Evolutionary conservation across 2,797 vertebrate species (phyloP).

Genomic region (Hippocampus kuda): DNA sequence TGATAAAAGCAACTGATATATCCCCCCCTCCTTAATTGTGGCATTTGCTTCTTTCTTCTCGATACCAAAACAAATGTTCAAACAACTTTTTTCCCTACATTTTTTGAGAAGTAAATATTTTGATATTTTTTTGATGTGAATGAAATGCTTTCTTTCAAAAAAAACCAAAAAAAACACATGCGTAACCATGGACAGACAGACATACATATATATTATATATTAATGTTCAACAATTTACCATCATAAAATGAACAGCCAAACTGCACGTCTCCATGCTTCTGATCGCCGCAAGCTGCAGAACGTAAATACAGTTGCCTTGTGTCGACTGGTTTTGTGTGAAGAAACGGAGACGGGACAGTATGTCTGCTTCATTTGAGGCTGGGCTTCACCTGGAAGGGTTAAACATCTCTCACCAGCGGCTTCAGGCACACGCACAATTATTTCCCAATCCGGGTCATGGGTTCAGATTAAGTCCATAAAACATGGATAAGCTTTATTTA

Average conservation of each 20-base stretch:
- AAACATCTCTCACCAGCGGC: slow-evolving; percentile 22
- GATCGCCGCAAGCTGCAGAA: neutral
- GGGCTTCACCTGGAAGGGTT: slow-evolving; percentile 35
- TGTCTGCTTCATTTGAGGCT: slow-evolving; percentile 30
- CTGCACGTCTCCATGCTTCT: neutral
- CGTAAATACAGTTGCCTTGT: neutral
- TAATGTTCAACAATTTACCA: too few relatives aligned
- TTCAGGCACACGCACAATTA: slow-evolving; percentile 2
- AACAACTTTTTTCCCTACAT: neutral
- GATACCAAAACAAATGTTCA: neutral
- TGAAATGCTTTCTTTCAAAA: too few relatives aligned
- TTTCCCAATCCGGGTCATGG: slow-evolving; percentile 38
- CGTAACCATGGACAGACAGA: too few relatives aligned
- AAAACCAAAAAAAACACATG: too few relatives aligned
- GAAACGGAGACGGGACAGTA: slow-evolving; percentile 41
- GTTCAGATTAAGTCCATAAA: slow-evolving; percentile 54
- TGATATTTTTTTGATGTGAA: too few relatives aligned
- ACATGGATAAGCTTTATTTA: slow-evolving; percentile 56
- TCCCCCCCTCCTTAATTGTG: neutral
- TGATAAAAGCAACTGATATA: too few relatives aligned
- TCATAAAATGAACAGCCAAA: too few relatives aligned
- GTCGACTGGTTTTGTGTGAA: neutral
- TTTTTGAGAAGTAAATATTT: too few relatives aligned
- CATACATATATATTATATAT: too few relatives aligned
- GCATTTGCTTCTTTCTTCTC: neutral